phyloP scores from a whole-genome alignment of 2,888 invertebrate genomes.

The Taenaris catops region DNA sequence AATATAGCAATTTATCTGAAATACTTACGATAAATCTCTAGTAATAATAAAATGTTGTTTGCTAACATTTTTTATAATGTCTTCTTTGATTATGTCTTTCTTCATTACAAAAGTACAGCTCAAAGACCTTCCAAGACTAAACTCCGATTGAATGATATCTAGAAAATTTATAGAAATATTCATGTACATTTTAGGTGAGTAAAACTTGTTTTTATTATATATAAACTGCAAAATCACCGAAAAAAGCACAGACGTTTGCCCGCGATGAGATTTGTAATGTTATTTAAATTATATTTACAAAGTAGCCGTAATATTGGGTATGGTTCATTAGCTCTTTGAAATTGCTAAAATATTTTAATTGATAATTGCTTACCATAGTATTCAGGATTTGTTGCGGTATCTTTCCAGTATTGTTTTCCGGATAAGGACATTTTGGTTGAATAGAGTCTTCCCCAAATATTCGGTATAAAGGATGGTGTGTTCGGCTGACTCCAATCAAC shows the following conservation, averaged over 20 bases:
- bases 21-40: conserved; percentile 66
- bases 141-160: conserved; percentile 77
- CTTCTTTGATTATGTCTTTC: conserved; percentile 56
- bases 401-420: conserved; percentile 55
- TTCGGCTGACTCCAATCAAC: conserved; percentile 67
- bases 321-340: too few species aligned
- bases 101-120: conserved; percentile 72
- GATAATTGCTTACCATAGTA: conserved; percentile 56
- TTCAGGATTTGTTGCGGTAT: conserved; percentile 38
- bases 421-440: conserved; percentile 48
- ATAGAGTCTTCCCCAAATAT: conserved; percentile 76
- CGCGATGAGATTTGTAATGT: too few species aligned
- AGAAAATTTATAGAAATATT: too few species aligned
- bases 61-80: conserved; percentile 76
- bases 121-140: conserved; percentile 73
- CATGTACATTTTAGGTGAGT: too few species aligned
- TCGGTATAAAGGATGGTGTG: conserved; percentile 56
- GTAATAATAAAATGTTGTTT: conserved; percentile 82
- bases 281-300: too few species aligned
- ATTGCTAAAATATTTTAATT: too few species aligned
- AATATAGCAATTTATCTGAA: too few species aligned
- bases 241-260: too few species aligned
- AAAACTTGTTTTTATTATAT: too few species aligned
- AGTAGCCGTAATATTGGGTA: too few species aligned
- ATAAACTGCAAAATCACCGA: too few species aligned